Evolutionary conservation across 2,113 vertebrate species (phyloP), one percentile per base, ranked within the genome.

Genomic region (Piprites chloris): DNA sequence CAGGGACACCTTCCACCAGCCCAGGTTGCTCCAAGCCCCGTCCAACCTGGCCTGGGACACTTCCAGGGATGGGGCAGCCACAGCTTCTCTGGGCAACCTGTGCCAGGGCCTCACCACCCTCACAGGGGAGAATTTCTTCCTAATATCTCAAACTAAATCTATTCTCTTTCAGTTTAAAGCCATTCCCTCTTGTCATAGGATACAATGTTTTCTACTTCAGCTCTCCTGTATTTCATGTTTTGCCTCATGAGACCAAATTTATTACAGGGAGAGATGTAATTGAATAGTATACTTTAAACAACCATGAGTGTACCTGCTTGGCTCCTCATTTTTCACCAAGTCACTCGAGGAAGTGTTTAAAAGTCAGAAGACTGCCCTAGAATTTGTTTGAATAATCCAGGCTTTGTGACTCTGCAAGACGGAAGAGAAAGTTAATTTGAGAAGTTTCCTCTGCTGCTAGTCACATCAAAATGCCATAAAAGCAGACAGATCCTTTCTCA

Each of bases 261-360:
- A 90, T 90, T 90, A 72, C 49, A 49, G 65, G 30, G 83, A 90
- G 53, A 20, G 49, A 90, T 92, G 49, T 71, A 78, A 90, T 53
- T 68, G 61, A 90, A 88, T 19, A 78, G 49, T 28, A 14, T 53
- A 89, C 85, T 90, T 90, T 91, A 93, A 96, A 90, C 65, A 93
- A 87, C 32, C 52, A 84, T 0, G 4, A 92, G 26, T 39, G 44
- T 95, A 96, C 90, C 92, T 95, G 65, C 61, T 84, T 72, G 63
- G 65, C 68, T 90, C 65, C 83, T 92, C 86, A 23, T 95, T 96
- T 93, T 94, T 92, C 93, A 96, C 15, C 2, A 27, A 90, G 46
- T 39, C 37, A 73, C 53, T 92, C 69, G 61, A 84, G 77, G 73
- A 94, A 95, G 32, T 49, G 42, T 87, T 88, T 71, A 56, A 18